A percentile compares a stretch with the other conserved stretches of the same genome.
Evolutionary conservation across 2,797 vertebrate species (phyloP).

Genomic region (Phalanger gymnotis): DNA sequence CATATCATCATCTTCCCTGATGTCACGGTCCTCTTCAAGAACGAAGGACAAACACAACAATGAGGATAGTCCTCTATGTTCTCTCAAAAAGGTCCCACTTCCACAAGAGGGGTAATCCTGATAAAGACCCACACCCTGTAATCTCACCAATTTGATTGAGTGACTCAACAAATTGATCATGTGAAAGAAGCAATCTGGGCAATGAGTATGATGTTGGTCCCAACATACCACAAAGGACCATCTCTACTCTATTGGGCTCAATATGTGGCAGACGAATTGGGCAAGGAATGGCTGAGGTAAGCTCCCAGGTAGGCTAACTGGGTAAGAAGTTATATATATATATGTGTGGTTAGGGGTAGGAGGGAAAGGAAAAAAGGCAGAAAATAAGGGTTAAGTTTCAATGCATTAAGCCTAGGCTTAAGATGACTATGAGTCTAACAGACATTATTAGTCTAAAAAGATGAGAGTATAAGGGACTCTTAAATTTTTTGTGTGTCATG

Average conservation of each 20-base stretch:
- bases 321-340: background rate
- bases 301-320: background rate
- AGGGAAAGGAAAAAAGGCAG: background rate
- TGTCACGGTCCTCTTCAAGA: no score
- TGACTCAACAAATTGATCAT: background rate
- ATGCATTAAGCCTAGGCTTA: background rate
- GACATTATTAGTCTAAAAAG: background rate
- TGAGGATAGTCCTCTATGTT: background rate
- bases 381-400: background rate
- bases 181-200: background rate
- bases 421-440: background rate
- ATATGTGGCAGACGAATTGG: background rate
- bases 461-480: background rate
- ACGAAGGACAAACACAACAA: background rate
- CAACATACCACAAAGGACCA: background rate
- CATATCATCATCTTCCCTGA: no score
- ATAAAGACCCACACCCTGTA: background rate
- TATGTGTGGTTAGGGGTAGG: background rate
- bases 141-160: background rate
- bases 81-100: background rate
- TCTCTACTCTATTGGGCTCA: background rate
- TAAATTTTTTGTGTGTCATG: background rate
- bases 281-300: background rate
- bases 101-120: background rate
- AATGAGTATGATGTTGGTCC: background rate